Evolutionary conservation across 2,888 invertebrate genomes (phyloP).

Genomic region (Epinotia ramella): DNA sequence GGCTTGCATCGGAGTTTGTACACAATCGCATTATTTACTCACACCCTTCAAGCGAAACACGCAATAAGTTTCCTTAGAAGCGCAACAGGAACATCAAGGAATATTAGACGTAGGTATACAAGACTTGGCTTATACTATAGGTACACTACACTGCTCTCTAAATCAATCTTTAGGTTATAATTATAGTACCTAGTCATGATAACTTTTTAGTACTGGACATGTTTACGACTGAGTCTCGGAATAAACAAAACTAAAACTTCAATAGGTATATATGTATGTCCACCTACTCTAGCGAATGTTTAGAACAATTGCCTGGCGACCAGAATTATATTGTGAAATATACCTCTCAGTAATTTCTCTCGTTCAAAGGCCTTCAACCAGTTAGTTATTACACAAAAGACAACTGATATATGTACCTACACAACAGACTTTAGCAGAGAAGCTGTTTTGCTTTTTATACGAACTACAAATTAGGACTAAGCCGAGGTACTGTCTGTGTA

Average conservation of each 20-base stretch:
- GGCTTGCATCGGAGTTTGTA: conserved; percentile 66
- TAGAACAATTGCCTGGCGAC: conserved; percentile 72
- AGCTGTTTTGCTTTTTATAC: neutral
- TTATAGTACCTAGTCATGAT: neutral
- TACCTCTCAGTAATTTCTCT: conserved; percentile 73
- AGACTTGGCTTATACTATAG: too few species aligned
- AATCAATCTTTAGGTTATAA: neutral
- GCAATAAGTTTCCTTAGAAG: conserved; percentile 63
- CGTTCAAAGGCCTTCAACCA: conserved; percentile 74
- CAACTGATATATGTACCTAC: conserved; percentile 22
- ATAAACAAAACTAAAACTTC: conserved; percentile 62
- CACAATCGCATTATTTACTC: conserved; percentile 70
- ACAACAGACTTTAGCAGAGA: neutral
- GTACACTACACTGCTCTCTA: too few species aligned
- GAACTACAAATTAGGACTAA: neutral
- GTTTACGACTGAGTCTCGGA: neutral
- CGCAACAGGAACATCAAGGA: conserved; percentile 56
- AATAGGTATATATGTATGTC: conserved; percentile 49
- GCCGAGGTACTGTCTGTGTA: too few species aligned
- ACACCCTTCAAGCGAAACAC: conserved; percentile 60
- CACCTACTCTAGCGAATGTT: conserved; percentile 49
- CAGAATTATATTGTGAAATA: conserved; percentile 75
- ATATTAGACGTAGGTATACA: conserved; percentile 37
- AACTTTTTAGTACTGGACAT: neutral
- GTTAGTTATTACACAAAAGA: conserved; percentile 66